Evolutionary conservation across 2,888 invertebrate genomes (phyloP).

Genomic region (Cordilura impudica): DNA sequence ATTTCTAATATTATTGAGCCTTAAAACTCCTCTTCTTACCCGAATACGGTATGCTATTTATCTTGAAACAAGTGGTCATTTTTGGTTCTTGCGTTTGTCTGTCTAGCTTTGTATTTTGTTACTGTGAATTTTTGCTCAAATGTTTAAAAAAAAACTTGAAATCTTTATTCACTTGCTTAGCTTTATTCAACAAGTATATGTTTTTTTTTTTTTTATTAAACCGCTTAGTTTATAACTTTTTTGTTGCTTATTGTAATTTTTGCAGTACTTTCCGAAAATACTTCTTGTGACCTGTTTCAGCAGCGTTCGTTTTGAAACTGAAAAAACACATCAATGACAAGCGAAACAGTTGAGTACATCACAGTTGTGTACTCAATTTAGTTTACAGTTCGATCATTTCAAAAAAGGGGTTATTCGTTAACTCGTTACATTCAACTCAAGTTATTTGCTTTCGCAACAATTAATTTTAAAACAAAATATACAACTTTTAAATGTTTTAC

Average conservation of each 20-base stretch:
- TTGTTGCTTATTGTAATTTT: neutral
- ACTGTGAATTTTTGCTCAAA: neutral
- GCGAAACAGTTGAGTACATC: neutral
- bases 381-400: neutral
- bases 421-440: too few species aligned
- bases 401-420: too few species aligned
- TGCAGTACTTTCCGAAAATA: neutral
- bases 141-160: neutral
- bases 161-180: neutral
- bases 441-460: too few species aligned
- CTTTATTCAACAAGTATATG: neutral
- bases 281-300: slow-evolving; percentile 22
- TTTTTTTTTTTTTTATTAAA: neutral
- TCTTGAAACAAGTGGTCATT: slow-evolving; percentile 59
- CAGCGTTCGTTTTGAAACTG: slow-evolving; percentile 26
- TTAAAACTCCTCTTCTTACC: slow-evolving; percentile 33
- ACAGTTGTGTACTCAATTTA: neutral
- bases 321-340: slow-evolving; percentile 1
- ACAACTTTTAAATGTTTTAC: too few species aligned
- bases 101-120: neutral
- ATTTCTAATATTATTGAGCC: neutral
- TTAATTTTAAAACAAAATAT: too few species aligned
- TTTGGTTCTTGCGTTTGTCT: neutral
- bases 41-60: slow-evolving; percentile 58
- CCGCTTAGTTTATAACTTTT: neutral